Base-by-base conservation (phyloP, 2,797 vertebrate species). In the Dromococcyx pavoninus region DNA sequence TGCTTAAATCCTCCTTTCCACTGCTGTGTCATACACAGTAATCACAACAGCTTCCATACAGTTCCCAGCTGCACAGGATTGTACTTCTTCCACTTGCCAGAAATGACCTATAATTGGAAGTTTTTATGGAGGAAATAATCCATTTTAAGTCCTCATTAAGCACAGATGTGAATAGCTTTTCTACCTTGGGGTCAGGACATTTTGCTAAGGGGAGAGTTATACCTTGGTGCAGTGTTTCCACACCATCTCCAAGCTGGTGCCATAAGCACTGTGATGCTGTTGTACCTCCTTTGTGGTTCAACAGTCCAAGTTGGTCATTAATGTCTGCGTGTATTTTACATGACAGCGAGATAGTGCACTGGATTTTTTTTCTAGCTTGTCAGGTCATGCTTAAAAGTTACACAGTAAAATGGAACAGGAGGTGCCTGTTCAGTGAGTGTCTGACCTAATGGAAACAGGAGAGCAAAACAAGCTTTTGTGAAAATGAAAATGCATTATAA, bases 401-500 rank as follows among this genome's bases (percentile, higher is more conserved):
- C 44, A 51, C 46, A 78, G 51, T 50, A 69, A 93, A 95, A 91
- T 54, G 50, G 62, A 85, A 81, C 17, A 54, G 64, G 75, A 89
- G 27, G 43, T 6, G 28, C 73, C 73, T 72, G 53, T 48, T 70
- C 56, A 53, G 60, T 33, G 37, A 77, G 50, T 5, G 5, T 56
- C 65, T 92, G 87, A 54, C 53, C 73, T 70, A 41, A 78, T 44
- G 65, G 86, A 88, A 81, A 33, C 30, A 70, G 56, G 39, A 84
- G 66, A 92, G 51, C 53, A 60, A 72, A 86, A 73, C 53, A 64
- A 81, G 73, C 66, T 75, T 86, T 88, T 72, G 69, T 39, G 53
- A 71, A 71, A 84, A 86, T 44, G 69, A 67, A 88, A 94, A 74
- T 54, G n/a, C 58, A 35, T n/a, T 80, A 32, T 72, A 94, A 89